These are phyloP conservation scores for Enteromius anoplus DNA, from an alignment of 2,797 vertebrate genomes.

Conservation along the genomic window DNA sequence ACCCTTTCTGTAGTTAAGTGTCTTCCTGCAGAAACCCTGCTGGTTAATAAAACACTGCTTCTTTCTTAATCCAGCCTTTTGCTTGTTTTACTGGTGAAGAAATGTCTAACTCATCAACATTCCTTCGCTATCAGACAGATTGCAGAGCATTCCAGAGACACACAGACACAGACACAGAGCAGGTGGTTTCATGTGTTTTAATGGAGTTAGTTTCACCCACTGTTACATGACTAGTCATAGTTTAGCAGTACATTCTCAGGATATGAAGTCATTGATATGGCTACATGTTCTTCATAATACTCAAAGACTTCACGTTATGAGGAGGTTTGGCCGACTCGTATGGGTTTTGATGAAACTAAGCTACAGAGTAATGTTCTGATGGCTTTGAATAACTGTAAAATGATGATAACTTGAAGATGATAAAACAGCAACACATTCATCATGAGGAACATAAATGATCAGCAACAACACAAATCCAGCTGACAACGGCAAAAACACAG, in stretches of 20 bases:
- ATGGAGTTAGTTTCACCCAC: constrained; percentile 9
- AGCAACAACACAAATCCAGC: constrained; percentile 16
- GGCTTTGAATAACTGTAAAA: background rate
- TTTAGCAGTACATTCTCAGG: background rate
- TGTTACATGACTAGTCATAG: background rate
- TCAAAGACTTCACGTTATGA: background rate
- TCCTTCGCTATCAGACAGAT: constrained; percentile 10
- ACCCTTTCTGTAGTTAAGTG: background rate
- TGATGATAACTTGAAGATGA: background rate
- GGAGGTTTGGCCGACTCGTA: background rate
- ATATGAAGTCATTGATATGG: background rate
- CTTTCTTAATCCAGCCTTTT: background rate
- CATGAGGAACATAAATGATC: background rate
- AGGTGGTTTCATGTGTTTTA: constrained; percentile 13
- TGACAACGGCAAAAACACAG: constrained; percentile 47
- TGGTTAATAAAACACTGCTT: constrained; percentile 34
- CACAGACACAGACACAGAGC: background rate
- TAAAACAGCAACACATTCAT: background rate
- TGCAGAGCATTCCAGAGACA: background rate
- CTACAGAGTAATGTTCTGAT: background rate
- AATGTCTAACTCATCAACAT: background rate
- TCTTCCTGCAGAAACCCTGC: constrained; percentile 5
- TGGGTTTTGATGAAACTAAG: background rate
- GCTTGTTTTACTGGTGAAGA: background rate
- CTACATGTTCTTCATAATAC: constrained; percentile 3